Conservation (phyloP, 2,888 invertebrate genomes). For the Morinoia aosen region DNA sequence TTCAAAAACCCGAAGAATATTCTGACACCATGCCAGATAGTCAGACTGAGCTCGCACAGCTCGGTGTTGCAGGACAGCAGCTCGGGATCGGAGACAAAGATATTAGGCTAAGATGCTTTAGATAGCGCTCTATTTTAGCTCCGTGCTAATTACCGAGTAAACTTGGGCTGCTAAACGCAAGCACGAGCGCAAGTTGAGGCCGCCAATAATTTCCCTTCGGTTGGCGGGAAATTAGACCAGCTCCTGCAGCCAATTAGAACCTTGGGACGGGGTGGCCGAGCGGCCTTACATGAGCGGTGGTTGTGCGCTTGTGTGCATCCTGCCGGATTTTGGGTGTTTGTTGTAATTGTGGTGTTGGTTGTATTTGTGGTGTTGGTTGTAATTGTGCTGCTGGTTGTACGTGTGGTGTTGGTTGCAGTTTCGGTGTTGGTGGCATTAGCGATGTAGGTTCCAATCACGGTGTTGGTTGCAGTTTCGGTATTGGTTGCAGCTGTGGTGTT, state of each 20-base stretch:
- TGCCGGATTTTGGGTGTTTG: background rate
- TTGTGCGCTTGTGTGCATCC: background rate
- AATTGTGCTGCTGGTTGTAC: too few species aligned
- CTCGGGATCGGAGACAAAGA: background rate
- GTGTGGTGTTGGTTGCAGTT: too few species aligned
- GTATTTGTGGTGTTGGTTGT: too few species aligned
- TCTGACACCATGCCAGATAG: background rate
- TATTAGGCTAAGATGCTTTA: slow-evolving; percentile 19
- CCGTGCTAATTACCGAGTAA: slow-evolving; percentile 17
- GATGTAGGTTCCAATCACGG: too few species aligned
- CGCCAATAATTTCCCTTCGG: slow-evolving; percentile 32
- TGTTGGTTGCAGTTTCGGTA: too few species aligned
- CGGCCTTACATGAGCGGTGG: background rate
- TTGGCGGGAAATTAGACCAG: background rate
- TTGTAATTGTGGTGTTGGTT: too few species aligned
- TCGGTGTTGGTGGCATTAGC: too few species aligned
- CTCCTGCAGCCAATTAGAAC: slow-evolving; percentile 13
- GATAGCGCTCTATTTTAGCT: slow-evolving; percentile 20
- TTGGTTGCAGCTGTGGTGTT: too few species aligned
- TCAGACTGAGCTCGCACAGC: background rate
- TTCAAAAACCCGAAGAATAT: background rate
- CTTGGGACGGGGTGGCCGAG: background rate
- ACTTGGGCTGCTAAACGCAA: slow-evolving; percentile 30
- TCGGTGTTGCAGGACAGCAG: background rate
- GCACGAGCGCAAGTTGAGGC: background rate